A percentile compares a stretch with the other conserved stretches of the same genome.
phyloP scores from a whole-genome alignment of 2,797 vertebrate genomes.

The Lycodopsis pacificus region DNA sequence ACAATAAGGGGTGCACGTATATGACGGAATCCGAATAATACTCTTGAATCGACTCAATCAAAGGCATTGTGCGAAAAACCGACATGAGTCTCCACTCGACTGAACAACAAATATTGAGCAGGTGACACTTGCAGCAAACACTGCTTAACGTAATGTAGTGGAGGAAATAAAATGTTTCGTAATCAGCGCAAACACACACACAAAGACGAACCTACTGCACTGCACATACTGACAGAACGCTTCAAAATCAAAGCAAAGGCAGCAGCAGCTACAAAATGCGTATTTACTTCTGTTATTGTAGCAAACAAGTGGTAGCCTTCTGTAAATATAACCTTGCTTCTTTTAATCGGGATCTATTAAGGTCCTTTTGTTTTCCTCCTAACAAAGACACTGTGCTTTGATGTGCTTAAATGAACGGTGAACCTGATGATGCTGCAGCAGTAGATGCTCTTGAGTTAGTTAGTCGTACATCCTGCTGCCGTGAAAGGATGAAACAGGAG shows the following conservation, averaged over 20 bases:
- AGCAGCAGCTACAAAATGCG: constrained; percentile 17
- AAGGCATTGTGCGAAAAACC: constrained; percentile 41
- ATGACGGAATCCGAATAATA: constrained; percentile 40
- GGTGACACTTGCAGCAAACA: constrained; percentile 13
- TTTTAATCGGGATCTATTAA: constrained; percentile 11
- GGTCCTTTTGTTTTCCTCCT: neutral
- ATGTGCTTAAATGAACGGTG: neutral
- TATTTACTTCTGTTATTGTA: constrained; percentile 5
- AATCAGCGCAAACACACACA: constrained; percentile 8
- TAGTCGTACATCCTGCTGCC: neutral
- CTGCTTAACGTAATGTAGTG: constrained; percentile 21
- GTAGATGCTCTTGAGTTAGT: neutral
- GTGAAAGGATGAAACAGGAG: neutral
- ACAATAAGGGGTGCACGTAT: constrained; percentile 44
- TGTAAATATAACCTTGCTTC: neutral
- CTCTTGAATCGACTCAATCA: constrained; percentile 44
- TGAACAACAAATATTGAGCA: constrained; percentile 50
- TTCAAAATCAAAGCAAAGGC: constrained; percentile 12
- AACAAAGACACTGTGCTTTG: neutral
- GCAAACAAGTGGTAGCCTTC: neutral
- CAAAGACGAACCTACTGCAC: neutral
- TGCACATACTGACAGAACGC: neutral
- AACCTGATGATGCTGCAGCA: neutral
- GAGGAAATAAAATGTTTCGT: constrained; percentile 33
- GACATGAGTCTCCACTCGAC: constrained; percentile 47